Conservation (phyloP, 2,888 invertebrate species). For the Dysmachus trigonus region DNA sequence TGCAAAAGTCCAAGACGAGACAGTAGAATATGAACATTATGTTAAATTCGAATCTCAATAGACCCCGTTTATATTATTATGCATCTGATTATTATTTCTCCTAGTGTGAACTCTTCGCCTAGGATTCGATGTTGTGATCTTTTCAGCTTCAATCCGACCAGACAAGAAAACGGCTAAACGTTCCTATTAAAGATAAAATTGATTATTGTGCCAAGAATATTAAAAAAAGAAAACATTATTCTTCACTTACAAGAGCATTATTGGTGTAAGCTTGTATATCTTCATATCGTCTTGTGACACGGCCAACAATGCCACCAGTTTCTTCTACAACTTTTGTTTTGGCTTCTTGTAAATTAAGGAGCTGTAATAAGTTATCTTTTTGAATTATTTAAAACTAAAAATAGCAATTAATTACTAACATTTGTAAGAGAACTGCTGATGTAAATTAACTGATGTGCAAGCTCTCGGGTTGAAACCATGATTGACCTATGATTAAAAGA, state of each 20-base stretch:
- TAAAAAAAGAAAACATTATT: background rate
- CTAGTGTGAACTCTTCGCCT: slow-evolving; percentile 62
- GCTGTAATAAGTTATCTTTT: slow-evolving; percentile 60
- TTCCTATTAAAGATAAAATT: slow-evolving; percentile 65
- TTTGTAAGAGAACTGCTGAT: slow-evolving; percentile 73
- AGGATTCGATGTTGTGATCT: slow-evolving; percentile 66
- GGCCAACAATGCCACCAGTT: slow-evolving; percentile 58
- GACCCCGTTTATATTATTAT: slow-evolving; percentile 64
- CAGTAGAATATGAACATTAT: slow-evolving; percentile 39
- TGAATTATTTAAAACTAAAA: background rate
- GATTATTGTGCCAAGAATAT: background rate
- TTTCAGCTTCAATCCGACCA: slow-evolving; percentile 73
- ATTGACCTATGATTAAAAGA: slow-evolving; percentile 63
- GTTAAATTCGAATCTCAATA: slow-evolving; percentile 56
- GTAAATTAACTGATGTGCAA: slow-evolving; percentile 69
- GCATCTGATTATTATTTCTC: slow-evolving; percentile 57
- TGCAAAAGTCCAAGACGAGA: slow-evolving; percentile 36
- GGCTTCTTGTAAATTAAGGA: slow-evolving; percentile 70
- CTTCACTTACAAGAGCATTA: slow-evolving; percentile 47
- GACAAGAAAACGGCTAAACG: slow-evolving; percentile 73
- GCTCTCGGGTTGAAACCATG: slow-evolving; percentile 66
- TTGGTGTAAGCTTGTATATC: slow-evolving; percentile 47
- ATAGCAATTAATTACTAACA: slow-evolving; percentile 62
- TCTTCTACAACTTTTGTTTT: slow-evolving; percentile 67
- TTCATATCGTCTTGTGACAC: slow-evolving; percentile 33